Conservation (phyloP, 1,140 invertebrate species). For the Lucilia sericata region DNA sequence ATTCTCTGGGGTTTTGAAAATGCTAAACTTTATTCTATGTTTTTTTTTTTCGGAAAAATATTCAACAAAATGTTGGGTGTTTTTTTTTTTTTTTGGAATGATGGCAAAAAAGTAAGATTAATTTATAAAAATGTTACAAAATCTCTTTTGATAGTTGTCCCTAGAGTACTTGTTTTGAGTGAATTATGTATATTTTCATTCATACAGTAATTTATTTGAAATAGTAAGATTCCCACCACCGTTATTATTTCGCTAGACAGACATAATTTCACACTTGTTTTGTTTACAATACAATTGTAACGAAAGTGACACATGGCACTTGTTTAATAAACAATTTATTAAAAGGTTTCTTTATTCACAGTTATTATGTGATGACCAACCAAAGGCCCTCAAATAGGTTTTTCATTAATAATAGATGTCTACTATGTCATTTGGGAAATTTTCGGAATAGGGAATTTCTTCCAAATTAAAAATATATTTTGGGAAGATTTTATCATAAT, state of each 20-base stretch:
- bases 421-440: too few relatives aligned
- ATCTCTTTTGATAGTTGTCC: constrained; percentile 44
- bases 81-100: neutral
- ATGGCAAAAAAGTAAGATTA: neutral
- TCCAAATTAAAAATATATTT: too few relatives aligned
- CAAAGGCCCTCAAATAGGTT: neutral
- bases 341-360: neutral
- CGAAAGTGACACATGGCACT: constrained; percentile 23
- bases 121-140: constrained; percentile 14
- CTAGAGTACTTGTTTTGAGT: constrained; percentile 37
- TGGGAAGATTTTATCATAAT: too few relatives aligned
- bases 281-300: neutral
- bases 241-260: neutral
- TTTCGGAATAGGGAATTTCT: too few relatives aligned
- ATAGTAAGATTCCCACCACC: neutral
- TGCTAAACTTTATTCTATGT: neutral
- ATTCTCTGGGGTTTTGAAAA: constrained; percentile 23
- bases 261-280: constrained; percentile 43
- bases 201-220: neutral
- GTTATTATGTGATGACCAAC: neutral
- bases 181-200: constrained; percentile 6
- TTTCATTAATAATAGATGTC: too few relatives aligned
- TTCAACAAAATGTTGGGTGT: neutral
- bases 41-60: neutral
- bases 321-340: constrained; percentile 29